Conservation (phyloP, 2,888 invertebrate genomes). For the Cremastobaeus sp. region DNA sequence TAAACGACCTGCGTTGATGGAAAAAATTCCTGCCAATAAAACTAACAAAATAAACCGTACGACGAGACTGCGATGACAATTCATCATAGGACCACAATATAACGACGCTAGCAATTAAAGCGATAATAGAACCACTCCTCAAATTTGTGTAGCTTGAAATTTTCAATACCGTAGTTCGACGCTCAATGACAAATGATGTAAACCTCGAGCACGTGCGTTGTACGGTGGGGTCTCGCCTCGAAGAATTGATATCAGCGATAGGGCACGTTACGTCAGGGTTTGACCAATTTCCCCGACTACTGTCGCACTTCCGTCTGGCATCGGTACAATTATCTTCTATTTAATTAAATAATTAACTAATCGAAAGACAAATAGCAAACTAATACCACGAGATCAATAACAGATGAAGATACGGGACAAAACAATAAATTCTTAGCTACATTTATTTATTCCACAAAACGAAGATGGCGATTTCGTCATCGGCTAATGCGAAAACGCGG, state of each 20-base stretch:
- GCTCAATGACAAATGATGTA: slow-evolving; percentile 29
- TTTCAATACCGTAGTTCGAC: slow-evolving; percentile 2
- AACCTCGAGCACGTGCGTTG: slow-evolving; percentile 18
- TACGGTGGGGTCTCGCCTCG: slow-evolving; percentile 21
- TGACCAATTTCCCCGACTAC: background rate
- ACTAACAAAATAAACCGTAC: slow-evolving; percentile 29
- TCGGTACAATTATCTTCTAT: slow-evolving; percentile 35
- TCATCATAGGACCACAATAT: slow-evolving; percentile 48
- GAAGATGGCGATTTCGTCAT: slow-evolving; percentile 6
- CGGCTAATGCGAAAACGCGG: slow-evolving; percentile 1
- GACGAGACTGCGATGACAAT: slow-evolving; percentile 64
- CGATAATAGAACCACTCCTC: no score
- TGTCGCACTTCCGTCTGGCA: slow-evolving; percentile 4
- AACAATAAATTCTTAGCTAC: slow-evolving; percentile 14
- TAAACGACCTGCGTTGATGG: slow-evolving; percentile 22
- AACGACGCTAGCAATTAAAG: slow-evolving; percentile 38
- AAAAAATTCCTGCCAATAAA: slow-evolving; percentile 62
- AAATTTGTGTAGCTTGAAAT: background rate
- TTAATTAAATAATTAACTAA: slow-evolving; percentile 7
- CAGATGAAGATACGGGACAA: background rate
- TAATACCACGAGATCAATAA: no score
- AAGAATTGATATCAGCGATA: background rate
- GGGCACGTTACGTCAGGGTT: background rate
- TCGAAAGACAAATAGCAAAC: no score
- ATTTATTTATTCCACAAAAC: slow-evolving; percentile 28